Conservation (phyloP, 2,888 invertebrate genomes). For the Petrolisthes manimaculis region DNA sequence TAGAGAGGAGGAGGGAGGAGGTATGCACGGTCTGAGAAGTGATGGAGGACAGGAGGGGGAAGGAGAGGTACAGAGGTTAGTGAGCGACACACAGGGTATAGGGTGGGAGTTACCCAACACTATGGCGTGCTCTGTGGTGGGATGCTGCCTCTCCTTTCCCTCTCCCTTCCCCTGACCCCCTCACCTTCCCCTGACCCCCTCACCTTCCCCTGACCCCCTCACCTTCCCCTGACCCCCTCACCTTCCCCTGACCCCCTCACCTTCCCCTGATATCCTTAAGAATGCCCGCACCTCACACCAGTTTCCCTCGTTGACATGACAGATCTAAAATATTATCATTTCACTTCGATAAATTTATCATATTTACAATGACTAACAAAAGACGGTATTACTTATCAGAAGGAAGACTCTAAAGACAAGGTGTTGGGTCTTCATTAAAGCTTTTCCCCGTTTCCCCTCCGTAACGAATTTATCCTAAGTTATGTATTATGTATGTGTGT, state of each 20-base stretch:
- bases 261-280: constrained; percentile 15
- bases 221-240: constrained; percentile 1
- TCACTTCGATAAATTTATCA: too few species aligned
- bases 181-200: background rate
- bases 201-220: background rate
- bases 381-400: too few species aligned
- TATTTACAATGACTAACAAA: too few species aligned
- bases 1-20: too few species aligned
- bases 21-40: background rate
- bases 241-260: background rate
- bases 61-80: constrained; percentile 4
- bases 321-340: too few species aligned
- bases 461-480: too few species aligned
- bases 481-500: too few species aligned
- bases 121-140: constrained; percentile 21
- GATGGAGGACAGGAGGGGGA: constrained; percentile 14
- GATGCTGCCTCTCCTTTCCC: constrained; percentile 13
- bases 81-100: constrained; percentile 16
- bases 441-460: too few species aligned
- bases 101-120: constrained; percentile 22
- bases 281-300: too few species aligned
- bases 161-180: background rate
- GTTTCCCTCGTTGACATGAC: too few species aligned
- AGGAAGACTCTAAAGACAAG: too few species aligned
- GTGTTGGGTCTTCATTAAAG: too few species aligned